Evolutionary conservation across 2,888 invertebrate genomes (phyloP), one percentile per base, ranked within the genome.

Genomic region (Sturmia bella): DNA sequence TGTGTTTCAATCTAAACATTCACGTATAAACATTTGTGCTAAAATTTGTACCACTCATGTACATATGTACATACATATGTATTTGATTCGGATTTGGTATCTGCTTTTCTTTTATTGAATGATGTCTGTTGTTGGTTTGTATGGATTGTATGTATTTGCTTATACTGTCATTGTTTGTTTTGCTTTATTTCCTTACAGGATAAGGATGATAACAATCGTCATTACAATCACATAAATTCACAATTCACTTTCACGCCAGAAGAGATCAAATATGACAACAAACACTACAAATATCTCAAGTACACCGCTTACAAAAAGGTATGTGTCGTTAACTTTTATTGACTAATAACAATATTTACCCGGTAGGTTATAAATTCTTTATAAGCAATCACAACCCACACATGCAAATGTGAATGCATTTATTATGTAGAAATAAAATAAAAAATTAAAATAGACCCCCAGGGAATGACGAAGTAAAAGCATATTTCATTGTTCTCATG

Each of bases 201-300:
- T 84, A 89, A 91, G 87, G 90, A 91, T 84, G 91, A 91, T 85
- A 91, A 90, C 86, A 91, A 91, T 88, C 89, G 90, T 52, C 91
- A 91, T 85, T 90, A 89, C 81, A 91, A 91, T 88, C 91, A 91
- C 85, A 91, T 91, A 86, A 91, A 89, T 87, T 92, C 93, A 79
- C 92, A 92, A 87, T 94, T 94, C 89, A 94, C 94, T 57, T 93
- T 94, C 87, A 94, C 94, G 19, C 95, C 95, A 2, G 94, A 94
- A 88, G 95, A 95, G 89, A 94, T 95, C 89, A 95, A 94, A 90
- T 95, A 94, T 87, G 95, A 95, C 87, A 95, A 95, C 91, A 95
- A 95, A 90, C 95, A 95, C 90, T 95, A 95, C 91, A 95, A 95
- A 89, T 95, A 95, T 90, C 94, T 95, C 86, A 95, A 95, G 90